Base-by-base conservation (phyloP, 2,113 vertebrate species). In the Penelope pileata region DNA sequence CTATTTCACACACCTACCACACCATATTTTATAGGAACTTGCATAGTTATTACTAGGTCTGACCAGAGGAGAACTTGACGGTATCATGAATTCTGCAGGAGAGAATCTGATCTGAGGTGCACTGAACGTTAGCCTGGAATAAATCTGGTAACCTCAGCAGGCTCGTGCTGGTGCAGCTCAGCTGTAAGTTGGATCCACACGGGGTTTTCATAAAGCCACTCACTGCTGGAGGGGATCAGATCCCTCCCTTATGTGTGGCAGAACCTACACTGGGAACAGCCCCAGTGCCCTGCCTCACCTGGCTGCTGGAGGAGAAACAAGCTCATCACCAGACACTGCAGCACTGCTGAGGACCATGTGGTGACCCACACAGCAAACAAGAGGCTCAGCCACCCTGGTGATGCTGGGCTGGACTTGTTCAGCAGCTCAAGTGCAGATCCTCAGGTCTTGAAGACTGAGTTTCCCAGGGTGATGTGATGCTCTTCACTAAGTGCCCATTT, bases 231-330 rank as follows among this genome's bases (percentile, higher is more conserved):
- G 23, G 22, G 66, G 51, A 47, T 22, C 60, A 60, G 62, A 72
- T 21, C 66, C 30, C 19, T 30, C 66, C 58, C 17, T 45, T 26
- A 22, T 0, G 1, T 0, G 1, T 24, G 0, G 0, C 48, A 80
- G 45, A 68, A 29, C 38, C 77, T 13, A 12, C 36, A n/a, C 4
- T 3, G 2, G 10, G 1, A 56, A 29, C 50, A 74, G 11, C 23
- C 27, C 51, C 29, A 6, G 0, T 40, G 50, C 38, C 51, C 60
- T n/a, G 6, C 34, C 48, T 36, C 67, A 58, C 62, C 12, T 70
- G 62, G 43, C 5, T 26, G 14, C 26, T 10, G 24, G 60, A 75
- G 29, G 30, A 58, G 54, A 58, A 58, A 58, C 11, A n/a, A n/a
- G n/a, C n/a, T n/a, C n/a, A n/a, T n/a, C n/a, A n/a, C n/a, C n/a